Evolutionary conservation across 2,888 invertebrate genomes (phyloP).

Genomic region (Trilocha varians): DNA sequence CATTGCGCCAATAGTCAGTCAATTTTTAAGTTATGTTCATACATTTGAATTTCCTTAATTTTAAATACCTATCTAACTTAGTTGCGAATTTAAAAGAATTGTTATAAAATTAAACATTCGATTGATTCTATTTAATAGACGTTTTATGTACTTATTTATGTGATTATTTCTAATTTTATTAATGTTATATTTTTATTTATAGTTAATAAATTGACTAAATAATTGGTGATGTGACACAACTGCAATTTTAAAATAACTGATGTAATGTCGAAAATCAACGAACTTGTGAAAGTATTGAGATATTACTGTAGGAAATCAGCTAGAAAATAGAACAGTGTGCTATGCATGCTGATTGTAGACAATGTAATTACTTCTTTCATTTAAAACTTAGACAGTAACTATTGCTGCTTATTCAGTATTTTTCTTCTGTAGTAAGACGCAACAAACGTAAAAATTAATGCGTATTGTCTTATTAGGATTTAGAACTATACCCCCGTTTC

Average conservation of each 20-base stretch:
- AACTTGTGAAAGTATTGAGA: conserved; percentile 18
- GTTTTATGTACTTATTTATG: conserved; percentile 8
- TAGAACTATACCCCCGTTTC: background rate
- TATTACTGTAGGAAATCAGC: conserved; percentile 14
- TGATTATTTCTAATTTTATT: background rate
- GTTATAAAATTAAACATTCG: background rate
- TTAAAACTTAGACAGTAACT: background rate
- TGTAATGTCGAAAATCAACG: conserved; percentile 19
- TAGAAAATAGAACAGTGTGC: conserved; percentile 18
- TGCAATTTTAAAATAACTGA: conserved; percentile 29
- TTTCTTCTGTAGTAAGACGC: background rate
- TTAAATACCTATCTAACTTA: too few relatives aligned
- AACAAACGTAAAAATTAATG: background rate
- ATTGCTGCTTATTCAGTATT: background rate
- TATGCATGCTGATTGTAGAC: conserved; percentile 18
- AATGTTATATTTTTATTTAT: background rate
- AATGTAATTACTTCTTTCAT: background rate
- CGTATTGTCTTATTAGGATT: background rate
- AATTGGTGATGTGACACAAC: conserved; percentile 52
- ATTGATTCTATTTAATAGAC: background rate
- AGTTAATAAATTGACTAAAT: conserved; percentile 33
- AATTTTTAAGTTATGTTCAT: too few relatives aligned
- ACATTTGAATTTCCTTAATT: too few relatives aligned
- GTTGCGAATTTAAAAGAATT: too few relatives aligned
- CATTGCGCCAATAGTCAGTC: conserved; percentile 33